Percentiles rank a stretch among this genome's conserved stretches.
These are phyloP conservation scores for Macrostomum lignano DNA, from an alignment of 1,140 invertebrate genomes.

Conservation along the genomic window DNA sequence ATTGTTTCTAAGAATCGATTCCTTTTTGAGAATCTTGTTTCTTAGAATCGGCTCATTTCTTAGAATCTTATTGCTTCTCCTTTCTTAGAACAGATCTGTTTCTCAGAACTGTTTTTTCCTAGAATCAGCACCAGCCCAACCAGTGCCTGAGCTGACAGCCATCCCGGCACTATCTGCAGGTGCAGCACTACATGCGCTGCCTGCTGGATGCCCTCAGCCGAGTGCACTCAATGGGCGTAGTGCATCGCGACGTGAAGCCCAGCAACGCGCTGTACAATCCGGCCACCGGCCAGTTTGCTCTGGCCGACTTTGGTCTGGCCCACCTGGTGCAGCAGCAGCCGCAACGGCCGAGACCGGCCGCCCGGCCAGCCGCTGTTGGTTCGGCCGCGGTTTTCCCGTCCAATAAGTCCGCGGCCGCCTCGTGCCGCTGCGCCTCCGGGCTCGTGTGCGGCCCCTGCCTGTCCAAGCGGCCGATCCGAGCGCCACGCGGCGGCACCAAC, in stretches of 20 bases:
- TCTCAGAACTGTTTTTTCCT: too few relatives aligned
- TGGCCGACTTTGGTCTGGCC: constrained; percentile 56
- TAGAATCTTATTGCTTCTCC: too few relatives aligned
- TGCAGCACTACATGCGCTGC: constrained; percentile 49
- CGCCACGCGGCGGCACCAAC: constrained; percentile 56
- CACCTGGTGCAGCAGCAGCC: constrained; percentile 26
- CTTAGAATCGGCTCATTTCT: too few relatives aligned
- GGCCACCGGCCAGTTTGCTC: constrained; percentile 33
- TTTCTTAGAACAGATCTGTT: too few relatives aligned
- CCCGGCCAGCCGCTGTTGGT: constrained; percentile 4
- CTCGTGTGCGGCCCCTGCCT: constrained; percentile 26
- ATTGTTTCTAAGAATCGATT: too few relatives aligned
- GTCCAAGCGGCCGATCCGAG: constrained; percentile 32
- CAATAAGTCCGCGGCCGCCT: not conserved
- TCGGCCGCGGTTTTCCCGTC: constrained; percentile 3
- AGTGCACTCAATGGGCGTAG: constrained; percentile 53
- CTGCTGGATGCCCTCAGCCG: constrained; percentile 44
- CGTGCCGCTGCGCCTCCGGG: not conserved
- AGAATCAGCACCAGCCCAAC: too few relatives aligned
- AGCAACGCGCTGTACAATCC: constrained; percentile 64
- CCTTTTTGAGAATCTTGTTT: too few relatives aligned
- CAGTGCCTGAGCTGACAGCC: too few relatives aligned
- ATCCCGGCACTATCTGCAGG: too few relatives aligned
- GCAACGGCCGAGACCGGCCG: constrained; percentile 6
- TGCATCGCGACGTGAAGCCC: constrained; percentile 71